These are phyloP conservation scores for Anolis sagrei DNA, from an alignment of 2,113 vertebrate species.

Conservation along the genomic window DNA sequence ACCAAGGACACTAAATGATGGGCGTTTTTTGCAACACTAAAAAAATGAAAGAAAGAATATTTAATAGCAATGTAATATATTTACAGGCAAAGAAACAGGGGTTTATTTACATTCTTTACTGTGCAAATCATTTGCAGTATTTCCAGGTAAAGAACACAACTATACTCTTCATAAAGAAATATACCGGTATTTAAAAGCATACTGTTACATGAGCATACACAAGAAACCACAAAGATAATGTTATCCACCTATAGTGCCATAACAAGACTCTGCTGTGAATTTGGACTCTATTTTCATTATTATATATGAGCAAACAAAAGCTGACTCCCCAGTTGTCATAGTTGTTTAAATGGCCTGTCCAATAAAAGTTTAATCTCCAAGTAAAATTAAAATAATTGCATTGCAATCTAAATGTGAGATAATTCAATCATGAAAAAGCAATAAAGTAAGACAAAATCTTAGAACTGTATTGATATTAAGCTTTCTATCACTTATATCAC, in stretches of 20 bases:
- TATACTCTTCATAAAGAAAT: not conserved
- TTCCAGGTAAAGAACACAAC: not conserved
- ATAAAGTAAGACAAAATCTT: not conserved
- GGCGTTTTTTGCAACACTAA: not conserved
- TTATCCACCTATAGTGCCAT: constrained; percentile 1
- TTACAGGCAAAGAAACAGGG: not conserved
- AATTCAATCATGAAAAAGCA: not conserved
- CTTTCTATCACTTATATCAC: no score
- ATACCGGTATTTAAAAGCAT: no score
- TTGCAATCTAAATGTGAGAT: not conserved
- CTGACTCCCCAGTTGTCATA: constrained; percentile 11
- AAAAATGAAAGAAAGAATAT: not conserved
- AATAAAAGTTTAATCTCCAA: not conserved
- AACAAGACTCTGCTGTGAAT: not conserved
- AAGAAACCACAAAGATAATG: not conserved
- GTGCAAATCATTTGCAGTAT: not conserved
- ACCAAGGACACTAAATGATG: not conserved
- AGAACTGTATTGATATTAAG: not conserved
- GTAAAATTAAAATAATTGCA: not conserved
- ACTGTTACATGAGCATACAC: not conserved
- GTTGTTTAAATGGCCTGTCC: not conserved
- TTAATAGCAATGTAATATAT: not conserved
- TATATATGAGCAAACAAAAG: constrained; percentile 1
- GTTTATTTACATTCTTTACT: not conserved
- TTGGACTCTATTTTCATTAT: constrained; percentile 22